Evolutionary conservation across 2,113 vertebrate species (phyloP), one percentile per base, ranked within the genome.

Genomic region (Chroicocephalus ridibundus): DNA sequence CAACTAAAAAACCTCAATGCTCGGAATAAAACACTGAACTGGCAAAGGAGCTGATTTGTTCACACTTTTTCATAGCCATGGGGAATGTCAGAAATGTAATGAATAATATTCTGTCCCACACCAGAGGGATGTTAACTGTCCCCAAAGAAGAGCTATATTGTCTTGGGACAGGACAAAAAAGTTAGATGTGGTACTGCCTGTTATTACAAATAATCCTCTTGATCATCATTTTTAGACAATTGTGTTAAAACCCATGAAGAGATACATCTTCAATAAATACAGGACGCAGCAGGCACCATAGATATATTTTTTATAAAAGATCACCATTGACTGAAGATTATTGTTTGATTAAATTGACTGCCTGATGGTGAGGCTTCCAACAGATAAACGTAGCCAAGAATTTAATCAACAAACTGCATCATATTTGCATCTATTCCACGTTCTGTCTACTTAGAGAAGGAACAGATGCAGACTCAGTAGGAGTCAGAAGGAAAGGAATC

Each of bases 331-430:
- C 72, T 94, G 72, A 92, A 96, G 91, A 94, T 97, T 97, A 96
- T 86, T 94, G 54, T 96, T 94, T 96, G 94, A 97, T 97, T 97
- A 95, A 96, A 95, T 87, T 91, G 83, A 84, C 81, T 95, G 91
- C 40, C 75, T 94, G 66, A 84, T 94, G 87, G 49, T 92, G 42
- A 91, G 60, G 66, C 40, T 91, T 97, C 90, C 94, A 92, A 91
- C 75, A 91, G 94, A 97, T 88, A 95, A 96, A 96, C 42, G 82
- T 71, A 94, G 88, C 69, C 91, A 97, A 95, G 86, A 84, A 96
- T 96, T 96, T 95, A 97, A 97, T 97, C 94, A 96, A 95, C 93
- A 97, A 97, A 90, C 89, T 95, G 64, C 85, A 95, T 97, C 69
- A 29, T 84, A 97, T 97, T 95, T 97, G 92, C 78, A 93, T 97